phyloP scores from a whole-genome alignment of 2,888 invertebrate genomes.

The Cryptophagus acutangulus region DNA sequence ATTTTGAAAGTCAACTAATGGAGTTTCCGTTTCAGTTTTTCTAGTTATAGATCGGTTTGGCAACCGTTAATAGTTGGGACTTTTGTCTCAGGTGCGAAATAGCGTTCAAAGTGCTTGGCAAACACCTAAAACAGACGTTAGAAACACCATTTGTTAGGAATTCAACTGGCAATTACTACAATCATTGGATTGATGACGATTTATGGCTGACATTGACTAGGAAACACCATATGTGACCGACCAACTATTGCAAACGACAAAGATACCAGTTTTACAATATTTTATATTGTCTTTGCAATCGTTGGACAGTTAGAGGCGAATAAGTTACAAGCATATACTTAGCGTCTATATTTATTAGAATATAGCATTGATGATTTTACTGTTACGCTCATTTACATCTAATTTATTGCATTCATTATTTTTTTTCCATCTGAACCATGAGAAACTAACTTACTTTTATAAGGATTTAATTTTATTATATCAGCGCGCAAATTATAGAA shows the following conservation, averaged over 20 bases:
- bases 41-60: too few relatives aligned
- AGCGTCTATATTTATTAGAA: too few relatives aligned
- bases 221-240: constrained; percentile 25
- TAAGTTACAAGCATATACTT: too few relatives aligned
- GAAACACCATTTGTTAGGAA: constrained; percentile 33
- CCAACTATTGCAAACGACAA: constrained; percentile 12
- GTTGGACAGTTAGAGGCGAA: neutral
- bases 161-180: constrained; percentile 26
- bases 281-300: constrained; percentile 10
- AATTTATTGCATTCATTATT: too few relatives aligned
- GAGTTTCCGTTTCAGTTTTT: too few relatives aligned
- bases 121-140: constrained; percentile 35
- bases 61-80: constrained; percentile 2
- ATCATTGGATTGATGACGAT: constrained; percentile 28
- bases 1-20: too few relatives aligned
- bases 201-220: constrained; percentile 22
- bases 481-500: too few relatives aligned
- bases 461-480: too few relatives aligned
- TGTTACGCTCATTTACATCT: too few relatives aligned
- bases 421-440: too few relatives aligned
- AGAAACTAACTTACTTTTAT: too few relatives aligned
- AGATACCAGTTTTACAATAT: constrained; percentile 22
- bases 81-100: constrained; percentile 30
- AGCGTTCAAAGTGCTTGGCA: constrained; percentile 29
- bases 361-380: too few relatives aligned